These are phyloP conservation scores for Vicugna pacos DNA, from an alignment of 2,113 vertebrate species.

Conservation along the genomic window DNA sequence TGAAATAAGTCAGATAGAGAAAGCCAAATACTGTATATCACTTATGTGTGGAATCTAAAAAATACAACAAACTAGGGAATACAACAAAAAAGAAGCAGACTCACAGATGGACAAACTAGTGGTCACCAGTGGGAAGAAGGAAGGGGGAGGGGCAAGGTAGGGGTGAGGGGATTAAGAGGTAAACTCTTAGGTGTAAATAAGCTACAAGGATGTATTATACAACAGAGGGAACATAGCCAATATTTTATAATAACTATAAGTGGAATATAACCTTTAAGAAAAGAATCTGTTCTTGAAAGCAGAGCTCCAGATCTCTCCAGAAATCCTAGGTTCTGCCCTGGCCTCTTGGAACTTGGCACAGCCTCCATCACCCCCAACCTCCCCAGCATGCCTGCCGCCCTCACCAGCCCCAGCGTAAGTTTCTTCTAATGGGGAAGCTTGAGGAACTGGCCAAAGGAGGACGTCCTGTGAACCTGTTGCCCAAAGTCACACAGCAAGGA, in stretches of 20 bases:
- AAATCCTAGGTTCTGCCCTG: neutral
- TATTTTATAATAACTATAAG: neutral
- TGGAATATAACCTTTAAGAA: neutral
- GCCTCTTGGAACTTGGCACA: neutral
- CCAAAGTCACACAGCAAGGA: neutral
- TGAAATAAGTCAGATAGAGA: neutral
- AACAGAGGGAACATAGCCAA: neutral
- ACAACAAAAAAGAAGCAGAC: neutral
- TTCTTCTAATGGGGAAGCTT: neutral
- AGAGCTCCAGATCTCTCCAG: neutral
- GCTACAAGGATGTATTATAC: neutral
- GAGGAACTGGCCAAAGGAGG: neutral
- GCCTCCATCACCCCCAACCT: neutral
- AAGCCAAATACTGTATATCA: neutral
- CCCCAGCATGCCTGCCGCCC: neutral
- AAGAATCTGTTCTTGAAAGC: neutral
- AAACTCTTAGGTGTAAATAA: accelerated
- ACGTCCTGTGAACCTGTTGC: neutral
- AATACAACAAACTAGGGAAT: neutral
- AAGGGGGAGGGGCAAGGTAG: no score
- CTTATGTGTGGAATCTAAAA: neutral
- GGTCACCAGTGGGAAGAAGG: accelerated
- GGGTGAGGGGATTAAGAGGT: neutral
- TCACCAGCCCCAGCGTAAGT: neutral
- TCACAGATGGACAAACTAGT: neutral